These are phyloP conservation scores for Eupelmus urozonus DNA, from an alignment of 2,888 invertebrate genomes.

Conservation along the genomic window DNA sequence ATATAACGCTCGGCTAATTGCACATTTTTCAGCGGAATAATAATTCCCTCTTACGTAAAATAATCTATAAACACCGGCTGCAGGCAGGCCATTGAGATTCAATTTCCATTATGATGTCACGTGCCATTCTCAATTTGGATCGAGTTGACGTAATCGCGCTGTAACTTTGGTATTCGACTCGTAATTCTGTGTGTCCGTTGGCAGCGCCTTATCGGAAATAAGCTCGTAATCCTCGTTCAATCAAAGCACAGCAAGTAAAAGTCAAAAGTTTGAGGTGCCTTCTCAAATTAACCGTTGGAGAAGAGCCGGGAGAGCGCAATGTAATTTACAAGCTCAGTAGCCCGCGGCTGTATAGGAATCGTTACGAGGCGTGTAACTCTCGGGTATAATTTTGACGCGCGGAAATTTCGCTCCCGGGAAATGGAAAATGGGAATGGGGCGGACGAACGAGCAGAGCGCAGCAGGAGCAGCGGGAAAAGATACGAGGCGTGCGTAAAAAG, in stretches of 20 bases:
- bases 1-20: too few species aligned
- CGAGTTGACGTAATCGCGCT: conserved; percentile 5
- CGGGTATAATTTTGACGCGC: conserved; percentile 22
- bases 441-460: not conserved
- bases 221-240: too few species aligned
- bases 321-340: conserved; percentile 20
- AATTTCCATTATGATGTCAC: conserved; percentile 21
- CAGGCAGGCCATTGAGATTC: not conserved
- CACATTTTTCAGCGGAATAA: too few species aligned
- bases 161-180: not conserved
- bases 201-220: too few species aligned
- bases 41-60: not conserved
- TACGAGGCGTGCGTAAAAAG: too few species aligned
- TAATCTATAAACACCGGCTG: not conserved
- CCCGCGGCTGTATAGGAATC: too few species aligned
- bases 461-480: not conserved
- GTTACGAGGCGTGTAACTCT: not conserved
- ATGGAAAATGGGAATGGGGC: conserved; percentile 21
- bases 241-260: not conserved
- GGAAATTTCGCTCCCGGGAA: conserved; percentile 20
- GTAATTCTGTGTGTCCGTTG: too few species aligned
- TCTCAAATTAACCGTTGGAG: too few species aligned
- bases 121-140: not conserved
- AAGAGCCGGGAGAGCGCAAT: too few species aligned
- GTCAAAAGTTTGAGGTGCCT: not conserved